Evolutionary conservation across 2,888 invertebrate genomes (phyloP), one percentile per base, ranked within the genome.

Genomic region (Trachelus iudaicus): DNA sequence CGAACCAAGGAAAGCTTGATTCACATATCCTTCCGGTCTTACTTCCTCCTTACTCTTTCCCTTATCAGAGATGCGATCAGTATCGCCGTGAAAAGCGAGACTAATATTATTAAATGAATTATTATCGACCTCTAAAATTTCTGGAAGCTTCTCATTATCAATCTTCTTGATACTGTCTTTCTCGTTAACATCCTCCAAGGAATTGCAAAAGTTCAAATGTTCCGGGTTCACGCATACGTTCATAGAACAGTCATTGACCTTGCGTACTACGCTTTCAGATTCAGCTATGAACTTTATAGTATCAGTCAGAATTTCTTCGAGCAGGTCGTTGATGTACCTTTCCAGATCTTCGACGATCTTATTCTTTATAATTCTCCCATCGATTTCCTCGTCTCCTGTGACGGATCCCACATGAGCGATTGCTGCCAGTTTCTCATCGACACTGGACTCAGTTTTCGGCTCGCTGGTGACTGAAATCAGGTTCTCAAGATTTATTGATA

Each of bases 221-320:
- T 74, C 15, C 12, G 37, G 37, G 15, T 34, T 35, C 15, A 75
- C 69, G 34, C 11, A 68, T 37, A 34, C 31, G n/a, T 34, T 73
- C 68, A 68, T 77, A 13, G 11, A 74, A 34, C 75, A 74, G 12
- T 82, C 76, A 6, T 73, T 33, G 74, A 80, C 78, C 56, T 77
- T 79, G 23, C 71, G 69, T 33, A 81, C 35, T 11, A 80, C 78
- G 56, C 84, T 80, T 23, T 88, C 90, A 11, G 87, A 79, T 11
- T 81, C 82, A 1, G 86, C 85, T 31, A 91, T 81, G 56, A 89
- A 87, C 69, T 86, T 89, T 40, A 90, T 88, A 12, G 91, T 90
- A 76, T 91, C 91, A 75, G 84, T 88, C 23, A 91, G 81, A 40
- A 91, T 90, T 78, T 91, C 91, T 4, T 90, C 89, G n/a, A 91